Percentiles rank a stretch among this genome's conserved stretches.
Evolutionary conservation across 2,797 vertebrate species (phyloP).

Genomic region (Huso huso): DNA sequence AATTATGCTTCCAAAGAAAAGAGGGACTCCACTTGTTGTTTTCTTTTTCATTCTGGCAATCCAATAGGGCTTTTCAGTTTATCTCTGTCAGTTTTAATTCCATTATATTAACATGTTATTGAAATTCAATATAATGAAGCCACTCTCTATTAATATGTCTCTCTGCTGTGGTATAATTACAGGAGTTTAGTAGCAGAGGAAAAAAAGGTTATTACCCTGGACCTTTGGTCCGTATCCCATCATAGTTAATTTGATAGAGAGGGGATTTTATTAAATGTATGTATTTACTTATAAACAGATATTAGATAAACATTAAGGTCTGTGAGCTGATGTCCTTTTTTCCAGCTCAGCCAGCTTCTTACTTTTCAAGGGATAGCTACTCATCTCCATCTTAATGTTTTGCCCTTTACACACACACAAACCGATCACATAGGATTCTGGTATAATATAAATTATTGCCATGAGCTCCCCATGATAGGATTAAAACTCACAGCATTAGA

Average conservation of each 20-base stretch:
- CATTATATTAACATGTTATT: constrained; percentile 34
- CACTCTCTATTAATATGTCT: constrained; percentile 25
- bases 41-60: constrained; percentile 7
- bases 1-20: too few relatives aligned
- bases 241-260: background rate
- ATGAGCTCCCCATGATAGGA: constrained; percentile 32
- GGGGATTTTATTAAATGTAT: too few relatives aligned
- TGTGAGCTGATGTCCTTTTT: too few relatives aligned
- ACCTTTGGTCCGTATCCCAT: constrained; percentile 46
- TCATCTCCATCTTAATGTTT: too few relatives aligned
- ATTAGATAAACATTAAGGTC: too few relatives aligned
- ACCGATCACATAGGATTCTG: too few relatives aligned
- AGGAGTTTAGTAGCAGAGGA: constrained; percentile 26
- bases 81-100: constrained; percentile 27
- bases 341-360: too few relatives aligned
- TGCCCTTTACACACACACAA: constrained; percentile 6
- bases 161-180: constrained; percentile 38
- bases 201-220: constrained; percentile 58
- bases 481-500: constrained; percentile 4
- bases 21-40: too few relatives aligned
- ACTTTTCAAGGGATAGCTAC: too few relatives aligned
- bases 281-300: too few relatives aligned
- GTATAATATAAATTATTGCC: constrained; percentile 31
- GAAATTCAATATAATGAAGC: constrained; percentile 42
- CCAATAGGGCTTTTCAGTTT: constrained; percentile 11